Evolutionary conservation across 2,888 invertebrate species (phyloP).

Genomic region (Uropetala carovei): DNA sequence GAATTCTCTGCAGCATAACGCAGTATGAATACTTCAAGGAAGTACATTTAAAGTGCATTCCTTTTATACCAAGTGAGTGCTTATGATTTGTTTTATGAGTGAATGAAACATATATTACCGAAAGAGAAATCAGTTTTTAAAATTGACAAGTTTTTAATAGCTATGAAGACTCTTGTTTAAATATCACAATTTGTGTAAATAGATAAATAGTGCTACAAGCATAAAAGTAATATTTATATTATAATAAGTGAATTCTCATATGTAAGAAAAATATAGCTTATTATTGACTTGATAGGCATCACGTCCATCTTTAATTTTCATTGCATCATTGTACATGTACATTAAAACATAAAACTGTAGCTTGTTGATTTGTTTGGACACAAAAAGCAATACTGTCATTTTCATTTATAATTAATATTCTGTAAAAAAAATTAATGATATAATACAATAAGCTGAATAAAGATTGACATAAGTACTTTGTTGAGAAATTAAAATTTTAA

Average conservation of each 20-base stretch:
- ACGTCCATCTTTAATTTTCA: too few relatives aligned
- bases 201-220: neutral
- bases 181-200: neutral
- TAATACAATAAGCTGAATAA: too few relatives aligned
- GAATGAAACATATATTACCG: neutral
- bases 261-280: neutral
- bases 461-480: too few relatives aligned
- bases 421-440: too few relatives aligned
- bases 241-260: neutral
- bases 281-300: neutral
- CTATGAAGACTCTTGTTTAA: neutral
- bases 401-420: too few relatives aligned
- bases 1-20: neutral
- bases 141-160: conserved; percentile 4
- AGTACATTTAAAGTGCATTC: neutral
- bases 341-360: too few relatives aligned
- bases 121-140: neutral
- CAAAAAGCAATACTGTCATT: too few relatives aligned
- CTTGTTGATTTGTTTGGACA: too few relatives aligned
- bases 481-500: too few relatives aligned
- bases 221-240: neutral
- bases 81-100: neutral
- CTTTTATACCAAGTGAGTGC: neutral
- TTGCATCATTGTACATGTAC: too few relatives aligned
- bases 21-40: neutral